phyloP scores from a whole-genome alignment of 2,113 vertebrate genomes.

The Pseudonaja textilis region DNA sequence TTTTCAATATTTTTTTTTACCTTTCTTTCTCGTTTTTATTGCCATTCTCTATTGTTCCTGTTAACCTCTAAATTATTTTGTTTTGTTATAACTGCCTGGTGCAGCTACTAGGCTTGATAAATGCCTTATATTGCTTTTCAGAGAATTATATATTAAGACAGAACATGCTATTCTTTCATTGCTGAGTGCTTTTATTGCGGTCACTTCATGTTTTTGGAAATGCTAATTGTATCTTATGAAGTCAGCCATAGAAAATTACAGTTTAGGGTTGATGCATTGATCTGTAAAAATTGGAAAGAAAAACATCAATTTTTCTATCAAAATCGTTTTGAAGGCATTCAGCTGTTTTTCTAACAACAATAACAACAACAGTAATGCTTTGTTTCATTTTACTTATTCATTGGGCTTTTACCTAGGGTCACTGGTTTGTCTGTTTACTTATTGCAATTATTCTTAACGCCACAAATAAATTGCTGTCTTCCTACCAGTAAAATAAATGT shows the following conservation, averaged over 20 bases:
- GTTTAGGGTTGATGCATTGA: not conserved
- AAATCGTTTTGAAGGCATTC: not conserved
- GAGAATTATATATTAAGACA: not conserved
- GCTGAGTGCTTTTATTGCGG: not conserved
- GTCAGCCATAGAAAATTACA: not conserved
- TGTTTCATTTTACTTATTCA: not conserved
- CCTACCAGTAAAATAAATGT: not conserved
- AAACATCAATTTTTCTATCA: not conserved
- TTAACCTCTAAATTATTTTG: not conserved
- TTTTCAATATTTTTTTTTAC: not conserved
- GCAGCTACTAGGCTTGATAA: not conserved
- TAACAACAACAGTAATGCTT: not conserved
- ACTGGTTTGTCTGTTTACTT: not conserved
- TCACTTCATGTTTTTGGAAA: not conserved
- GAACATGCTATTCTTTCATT: not conserved
- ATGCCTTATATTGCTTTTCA: not conserved
- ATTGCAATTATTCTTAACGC: not conserved
- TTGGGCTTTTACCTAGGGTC: not conserved
- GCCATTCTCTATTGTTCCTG: slow-evolving; percentile 21
- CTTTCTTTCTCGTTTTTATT: not conserved
- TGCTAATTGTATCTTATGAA: not conserved
- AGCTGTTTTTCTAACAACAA: not conserved
- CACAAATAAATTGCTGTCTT: not conserved
- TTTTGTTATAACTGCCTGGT: not conserved
- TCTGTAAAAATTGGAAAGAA: not conserved